Base-by-base conservation (phyloP, 2,113 vertebrate species). In the Phaetusa simplex region DNA sequence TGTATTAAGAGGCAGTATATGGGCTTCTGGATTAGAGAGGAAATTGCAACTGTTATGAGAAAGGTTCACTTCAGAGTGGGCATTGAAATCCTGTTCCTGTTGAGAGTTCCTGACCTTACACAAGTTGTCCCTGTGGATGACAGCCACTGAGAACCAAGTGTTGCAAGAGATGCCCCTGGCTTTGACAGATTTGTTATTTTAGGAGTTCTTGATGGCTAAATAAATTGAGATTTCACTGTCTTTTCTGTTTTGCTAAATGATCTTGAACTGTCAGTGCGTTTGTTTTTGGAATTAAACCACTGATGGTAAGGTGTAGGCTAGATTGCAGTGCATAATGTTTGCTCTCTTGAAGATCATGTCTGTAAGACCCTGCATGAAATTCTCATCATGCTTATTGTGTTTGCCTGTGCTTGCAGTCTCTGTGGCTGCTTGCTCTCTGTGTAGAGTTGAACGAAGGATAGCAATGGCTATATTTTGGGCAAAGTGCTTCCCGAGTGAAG, bases 341-440 rank as follows among this genome's bases (percentile, higher is more conserved):
- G 16, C 21, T 62, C 8, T 64, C 12, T 64, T 74, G 42, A 18
- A 52, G 42, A 15, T 61, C 59, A 36, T 19, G 29, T 53, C 34
- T 30, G 7, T 38, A 45, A 27, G 59, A 49, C n/a, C 10, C 14
- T 62, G 45, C 18, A 8, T 53, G 3, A 74, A 21, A 32, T 45
- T 14, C 58, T 81, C 1, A 1, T 6, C 13, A 9, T 81, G 38
- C 29, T 77, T 65, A 17, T 15, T 1, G 0, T 15, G 30, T 78
- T 67, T 64, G 19, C 27, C 42, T 36, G 30, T n/a, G 73, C 45
- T 83, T 24, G 72, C 17, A 14, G 20, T 80, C 83, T 62, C 70
- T 65, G 49, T 62, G 42, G 21, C 38, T 73, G 26, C 32, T 53
- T 49, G 19, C 27, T 50, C 3, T 62, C 50, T 62, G 49, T 79